Percentiles rank a stretch among this genome's conserved stretches.
Evolutionary conservation across 2,113 vertebrate species (phyloP).

Genomic region (Stercorarius parasiticus): DNA sequence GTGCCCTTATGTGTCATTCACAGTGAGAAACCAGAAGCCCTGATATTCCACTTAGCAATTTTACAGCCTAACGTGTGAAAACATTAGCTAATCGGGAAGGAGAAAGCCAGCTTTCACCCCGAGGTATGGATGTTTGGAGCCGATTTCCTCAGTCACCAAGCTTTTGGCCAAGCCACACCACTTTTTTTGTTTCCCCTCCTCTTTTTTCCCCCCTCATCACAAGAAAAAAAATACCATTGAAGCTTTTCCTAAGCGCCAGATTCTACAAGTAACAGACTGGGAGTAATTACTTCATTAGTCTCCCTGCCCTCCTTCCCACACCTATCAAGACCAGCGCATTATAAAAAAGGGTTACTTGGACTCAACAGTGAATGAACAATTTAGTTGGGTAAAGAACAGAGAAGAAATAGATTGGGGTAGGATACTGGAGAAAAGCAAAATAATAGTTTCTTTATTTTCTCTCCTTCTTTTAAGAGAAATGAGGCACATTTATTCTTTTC

Average conservation of each 20-base stretch:
- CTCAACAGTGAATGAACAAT: neutral
- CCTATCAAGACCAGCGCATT: neutral
- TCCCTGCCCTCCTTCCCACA: neutral
- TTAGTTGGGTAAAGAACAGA: neutral
- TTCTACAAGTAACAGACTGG: neutral
- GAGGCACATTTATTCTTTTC: neutral
- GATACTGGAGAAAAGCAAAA: neutral
- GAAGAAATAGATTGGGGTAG: neutral
- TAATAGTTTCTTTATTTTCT: neutral
- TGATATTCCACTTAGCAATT: neutral
- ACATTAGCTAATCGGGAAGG: neutral
- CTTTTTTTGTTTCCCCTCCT: accelerated
- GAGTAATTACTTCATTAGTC: neutral
- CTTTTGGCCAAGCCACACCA: neutral
- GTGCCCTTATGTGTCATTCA: neutral
- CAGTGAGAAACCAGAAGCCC: neutral
- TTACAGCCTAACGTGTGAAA: slow-evolving; percentile 14
- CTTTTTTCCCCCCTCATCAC: neutral
- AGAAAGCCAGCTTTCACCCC: neutral
- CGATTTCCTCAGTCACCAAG: neutral
- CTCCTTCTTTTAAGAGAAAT: neutral
- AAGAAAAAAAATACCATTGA: neutral
- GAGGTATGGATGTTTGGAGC: neutral
- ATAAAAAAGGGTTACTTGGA: neutral
- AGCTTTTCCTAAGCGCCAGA: neutral